phyloP scores from a whole-genome alignment of 2,113 vertebrate genomes.

The Epinephelus moara region DNA sequence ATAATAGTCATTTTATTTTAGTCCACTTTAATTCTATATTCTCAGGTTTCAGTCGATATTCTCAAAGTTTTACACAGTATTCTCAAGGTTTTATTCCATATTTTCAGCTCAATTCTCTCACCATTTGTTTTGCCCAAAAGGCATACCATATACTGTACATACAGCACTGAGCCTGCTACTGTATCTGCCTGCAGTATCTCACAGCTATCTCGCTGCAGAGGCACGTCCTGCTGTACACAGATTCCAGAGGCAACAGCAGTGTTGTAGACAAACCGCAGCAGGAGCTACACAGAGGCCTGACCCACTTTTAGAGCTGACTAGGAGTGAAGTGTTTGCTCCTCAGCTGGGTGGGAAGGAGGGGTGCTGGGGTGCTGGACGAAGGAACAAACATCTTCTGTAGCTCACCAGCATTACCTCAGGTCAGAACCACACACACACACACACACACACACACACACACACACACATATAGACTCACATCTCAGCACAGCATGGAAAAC shows the following conservation, averaged over 20 bases:
- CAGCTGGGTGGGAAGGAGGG: constrained; percentile 35
- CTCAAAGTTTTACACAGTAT: not conserved
- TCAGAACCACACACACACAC: constrained; percentile 4
- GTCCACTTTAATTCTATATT: not conserved
- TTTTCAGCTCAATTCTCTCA: not conserved
- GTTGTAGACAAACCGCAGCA: constrained; percentile 38
- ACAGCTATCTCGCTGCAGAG: constrained; percentile 25
- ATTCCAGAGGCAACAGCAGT: constrained; percentile 28
- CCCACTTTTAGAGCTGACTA: constrained; percentile 77
- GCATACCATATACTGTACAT: not conserved
- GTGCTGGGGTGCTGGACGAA: constrained; percentile 13
- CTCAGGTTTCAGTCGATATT: no score
- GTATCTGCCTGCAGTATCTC: constrained; percentile 20
- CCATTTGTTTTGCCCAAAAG: not conserved
- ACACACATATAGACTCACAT: not conserved
- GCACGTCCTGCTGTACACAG: constrained; percentile 12
- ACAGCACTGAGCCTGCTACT: not conserved
- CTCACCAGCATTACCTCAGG: constrained; percentile 25
- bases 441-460: not conserved
- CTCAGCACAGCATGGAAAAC: not conserved
- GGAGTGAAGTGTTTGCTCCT: constrained; percentile 55
- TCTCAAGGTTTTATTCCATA: not conserved
- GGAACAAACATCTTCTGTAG: constrained; percentile 37
- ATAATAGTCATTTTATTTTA: not conserved
- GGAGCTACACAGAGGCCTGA: constrained; percentile 69